phyloP scores from a whole-genome alignment of 2,113 vertebrate species.

The Loxodonta africana region DNA sequence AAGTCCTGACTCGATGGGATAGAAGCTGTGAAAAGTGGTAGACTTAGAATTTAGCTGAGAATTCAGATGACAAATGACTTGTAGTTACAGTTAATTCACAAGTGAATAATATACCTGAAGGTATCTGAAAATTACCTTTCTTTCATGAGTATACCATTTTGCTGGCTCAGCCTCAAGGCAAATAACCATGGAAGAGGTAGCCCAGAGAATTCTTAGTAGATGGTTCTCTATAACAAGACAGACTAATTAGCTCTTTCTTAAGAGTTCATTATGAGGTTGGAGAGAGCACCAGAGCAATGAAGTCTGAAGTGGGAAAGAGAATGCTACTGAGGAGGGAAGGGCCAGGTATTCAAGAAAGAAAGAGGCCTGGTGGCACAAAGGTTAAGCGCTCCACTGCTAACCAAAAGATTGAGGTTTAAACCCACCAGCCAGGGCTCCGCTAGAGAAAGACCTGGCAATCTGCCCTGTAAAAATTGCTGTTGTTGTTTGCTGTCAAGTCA shows the following conservation, averaged over 20 bases:
- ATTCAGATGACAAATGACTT: conserved; percentile 27
- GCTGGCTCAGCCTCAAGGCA: conserved; percentile 16
- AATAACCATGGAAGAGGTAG: not conserved
- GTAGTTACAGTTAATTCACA: not conserved
- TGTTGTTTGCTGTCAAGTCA: not conserved
- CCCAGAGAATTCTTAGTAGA: not conserved
- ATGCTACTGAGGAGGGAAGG: not conserved
- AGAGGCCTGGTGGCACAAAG: not conserved
- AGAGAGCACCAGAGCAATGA: not conserved
- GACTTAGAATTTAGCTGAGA: not conserved
- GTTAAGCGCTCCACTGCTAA: not conserved
- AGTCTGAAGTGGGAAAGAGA: not conserved
- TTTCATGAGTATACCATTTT: not conserved
- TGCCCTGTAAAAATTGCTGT: not conserved
- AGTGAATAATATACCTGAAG: conserved; percentile 35
- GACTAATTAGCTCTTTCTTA: conserved; percentile 32
- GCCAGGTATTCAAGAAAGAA: not conserved
- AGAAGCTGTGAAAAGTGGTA: not conserved
- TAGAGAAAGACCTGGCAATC: not conserved
- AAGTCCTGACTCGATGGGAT: not conserved
- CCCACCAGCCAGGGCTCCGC: not conserved
- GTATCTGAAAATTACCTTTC: conserved; percentile 29
- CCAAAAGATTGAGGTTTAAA: not conserved
- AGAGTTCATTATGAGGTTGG: conserved; percentile 7
- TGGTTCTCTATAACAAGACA: conserved; percentile 4